These are phyloP conservation scores for Tyrannus savana DNA, from an alignment of 2,113 vertebrate species.

Conservation along the genomic window DNA sequence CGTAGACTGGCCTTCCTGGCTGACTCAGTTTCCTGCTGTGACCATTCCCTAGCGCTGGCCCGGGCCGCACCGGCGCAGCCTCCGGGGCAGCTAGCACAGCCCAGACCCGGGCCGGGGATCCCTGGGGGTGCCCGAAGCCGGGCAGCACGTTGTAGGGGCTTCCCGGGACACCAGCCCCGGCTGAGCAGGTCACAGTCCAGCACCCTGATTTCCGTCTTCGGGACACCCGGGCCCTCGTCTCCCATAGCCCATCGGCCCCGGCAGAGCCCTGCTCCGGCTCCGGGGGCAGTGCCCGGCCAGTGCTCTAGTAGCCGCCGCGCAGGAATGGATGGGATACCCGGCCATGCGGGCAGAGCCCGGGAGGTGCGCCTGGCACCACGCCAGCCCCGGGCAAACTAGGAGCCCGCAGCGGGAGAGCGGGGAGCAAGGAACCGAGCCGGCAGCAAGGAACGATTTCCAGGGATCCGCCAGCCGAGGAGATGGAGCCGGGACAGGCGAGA, in stretches of 20 bases:
- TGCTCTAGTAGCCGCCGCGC: neutral
- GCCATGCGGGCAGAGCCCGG: neutral
- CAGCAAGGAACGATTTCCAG: neutral
- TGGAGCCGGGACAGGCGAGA: neutral
- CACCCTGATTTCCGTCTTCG: too few relatives aligned
- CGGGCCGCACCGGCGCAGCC: neutral
- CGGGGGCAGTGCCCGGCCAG: rapidly evolving
- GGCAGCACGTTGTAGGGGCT: neutral
- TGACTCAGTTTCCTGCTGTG: constrained; percentile 30
- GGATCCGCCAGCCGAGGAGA: neutral
- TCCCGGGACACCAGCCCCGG: neutral
- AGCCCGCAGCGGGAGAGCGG: neutral
- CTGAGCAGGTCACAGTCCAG: neutral
- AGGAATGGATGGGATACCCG: neutral
- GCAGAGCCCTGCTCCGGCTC: neutral
- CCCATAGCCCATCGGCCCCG: rapidly evolving
- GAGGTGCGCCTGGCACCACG: neutral
- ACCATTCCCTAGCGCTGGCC: neutral
- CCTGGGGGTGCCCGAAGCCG: neutral
- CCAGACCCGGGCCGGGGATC: neutral
- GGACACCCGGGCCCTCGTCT: neutral
- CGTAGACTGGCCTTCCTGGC: neutral
- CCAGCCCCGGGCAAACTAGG: neutral
- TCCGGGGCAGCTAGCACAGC: neutral
- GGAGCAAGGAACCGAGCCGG: neutral